Base-by-base conservation (phyloP, 2,113 vertebrate species). In the Solenodon paradoxus region DNA sequence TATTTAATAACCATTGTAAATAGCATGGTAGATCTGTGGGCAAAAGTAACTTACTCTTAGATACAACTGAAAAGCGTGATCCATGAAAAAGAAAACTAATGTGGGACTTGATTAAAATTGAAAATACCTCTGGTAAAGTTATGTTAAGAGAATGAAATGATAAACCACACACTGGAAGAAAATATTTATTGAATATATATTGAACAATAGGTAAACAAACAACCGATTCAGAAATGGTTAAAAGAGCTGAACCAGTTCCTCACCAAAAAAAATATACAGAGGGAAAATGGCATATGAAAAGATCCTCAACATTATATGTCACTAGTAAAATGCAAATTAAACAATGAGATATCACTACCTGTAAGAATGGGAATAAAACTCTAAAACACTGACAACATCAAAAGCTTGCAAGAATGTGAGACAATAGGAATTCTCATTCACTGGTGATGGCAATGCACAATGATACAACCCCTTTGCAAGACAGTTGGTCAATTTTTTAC, bases 41-140 rank as follows among this genome's bases (percentile, higher is more conserved):
- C n/a, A 64, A 35, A 85, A 93, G 38, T 69, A 71, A 51, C 49
- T 95, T 53, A 64, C 45, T 87, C 53, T 93, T 80, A 86, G 45
- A 32, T 72, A 38, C 1, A 55, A 71, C 87, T 45, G 74, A 78
- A 81, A 92, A 47, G 24, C n/a, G n/a, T 77, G 53, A 89, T 81
- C 16, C 17, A 47, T 66, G 61, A 57, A 85, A 88, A 42, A 75
- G 74, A 75, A 79, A 77, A 49, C 38, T 28, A 40, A 17, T n/a
- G 9, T 95, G 28, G 9, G 51, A 57, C 24, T 79, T 85, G n/a
- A 61, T 92, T 80, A 75, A 89, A 77, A 24, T 57, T 69, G 16
- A 64, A 75, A 81, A 35, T 42, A 55, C 88, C 53, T 89, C 66
- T 92, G 45, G 9, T 75, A 66, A 87, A 82, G 16, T 77, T 35